These are phyloP conservation scores for Probosciger aterrimus DNA, from an alignment of 2,113 vertebrate genomes.

Conservation along the genomic window DNA sequence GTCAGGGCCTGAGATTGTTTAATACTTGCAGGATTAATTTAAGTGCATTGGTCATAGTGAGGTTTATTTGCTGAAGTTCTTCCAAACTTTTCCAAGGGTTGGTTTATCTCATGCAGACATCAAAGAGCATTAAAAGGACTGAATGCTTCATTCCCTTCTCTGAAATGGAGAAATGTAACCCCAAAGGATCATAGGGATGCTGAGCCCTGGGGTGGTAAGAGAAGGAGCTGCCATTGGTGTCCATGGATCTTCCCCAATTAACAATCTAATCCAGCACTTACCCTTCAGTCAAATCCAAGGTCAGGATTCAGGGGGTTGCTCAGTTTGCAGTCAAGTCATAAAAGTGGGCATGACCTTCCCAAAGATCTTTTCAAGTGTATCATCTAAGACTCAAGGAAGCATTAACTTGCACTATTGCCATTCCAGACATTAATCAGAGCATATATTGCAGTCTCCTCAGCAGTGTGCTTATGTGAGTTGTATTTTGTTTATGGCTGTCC, in stretches of 20 bases:
- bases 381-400: conserved; percentile 26
- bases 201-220: neutral
- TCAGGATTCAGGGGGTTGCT: neutral
- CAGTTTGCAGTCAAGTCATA: neutral
- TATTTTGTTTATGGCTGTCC: conserved; percentile 43
- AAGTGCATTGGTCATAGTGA: neutral
- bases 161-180: neutral
- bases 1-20: neutral
- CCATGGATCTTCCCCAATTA: neutral
- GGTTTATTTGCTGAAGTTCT: conserved; percentile 13
- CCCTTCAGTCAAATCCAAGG: conserved; percentile 17
- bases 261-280: neutral
- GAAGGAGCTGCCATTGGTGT: neutral
- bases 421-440: conserved; percentile 48
- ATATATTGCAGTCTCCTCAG: conserved; percentile 20
- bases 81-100: neutral
- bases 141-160: neutral
- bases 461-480: neutral
- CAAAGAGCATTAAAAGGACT: neutral
- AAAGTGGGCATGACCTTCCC: conserved; percentile 19
- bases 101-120: neutral
- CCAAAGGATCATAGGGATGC: neutral
- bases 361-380: neutral
- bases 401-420: conserved; percentile 29
- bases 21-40: neutral